phyloP scores from a whole-genome alignment of 1,140 invertebrate genomes.

The Bombus polaris region DNA sequence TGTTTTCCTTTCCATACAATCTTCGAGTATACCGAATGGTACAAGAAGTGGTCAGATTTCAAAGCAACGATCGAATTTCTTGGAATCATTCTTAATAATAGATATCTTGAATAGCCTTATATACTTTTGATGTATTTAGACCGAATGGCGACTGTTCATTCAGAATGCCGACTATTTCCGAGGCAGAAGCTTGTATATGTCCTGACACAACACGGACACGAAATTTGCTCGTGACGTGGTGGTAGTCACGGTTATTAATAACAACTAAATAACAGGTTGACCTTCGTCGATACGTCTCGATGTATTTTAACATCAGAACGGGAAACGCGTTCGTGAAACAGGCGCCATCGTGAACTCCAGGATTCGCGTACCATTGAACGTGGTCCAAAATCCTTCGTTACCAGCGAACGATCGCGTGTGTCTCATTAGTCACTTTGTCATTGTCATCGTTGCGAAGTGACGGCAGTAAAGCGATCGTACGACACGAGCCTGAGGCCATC shows the following conservation, averaged over 20 bases:
- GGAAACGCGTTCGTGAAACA: conserved; percentile 20
- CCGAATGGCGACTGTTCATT: conserved; percentile 32
- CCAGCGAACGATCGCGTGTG: neutral
- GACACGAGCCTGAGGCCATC: conserved; percentile 35
- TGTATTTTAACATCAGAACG: conserved; percentile 15
- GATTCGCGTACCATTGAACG: neutral
- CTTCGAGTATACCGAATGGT: neutral
- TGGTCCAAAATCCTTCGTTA: conserved; percentile 10
- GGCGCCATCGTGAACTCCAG: neutral
- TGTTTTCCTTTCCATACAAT: neutral
- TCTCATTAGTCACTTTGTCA: conserved; percentile 8
- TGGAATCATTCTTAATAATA: conserved; percentile 40
- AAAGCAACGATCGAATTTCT: conserved; percentile 10
- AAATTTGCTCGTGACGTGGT: conserved; percentile 12
- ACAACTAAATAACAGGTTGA: conserved; percentile 49
- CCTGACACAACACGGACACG: neutral
- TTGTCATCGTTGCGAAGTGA: conserved; percentile 37
- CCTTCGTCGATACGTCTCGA: conserved; percentile 40
- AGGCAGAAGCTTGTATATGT: neutral
- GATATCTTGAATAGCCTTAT: neutral
- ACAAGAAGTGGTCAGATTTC: conserved; percentile 5
- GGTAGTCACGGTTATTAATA: conserved; percentile 58
- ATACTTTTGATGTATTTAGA: neutral
- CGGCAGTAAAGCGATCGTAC: conserved; percentile 27
- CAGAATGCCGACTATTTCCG: conserved; percentile 47